phyloP scores from a whole-genome alignment of 1,140 invertebrate species.

The Tenebrio molitor region DNA sequence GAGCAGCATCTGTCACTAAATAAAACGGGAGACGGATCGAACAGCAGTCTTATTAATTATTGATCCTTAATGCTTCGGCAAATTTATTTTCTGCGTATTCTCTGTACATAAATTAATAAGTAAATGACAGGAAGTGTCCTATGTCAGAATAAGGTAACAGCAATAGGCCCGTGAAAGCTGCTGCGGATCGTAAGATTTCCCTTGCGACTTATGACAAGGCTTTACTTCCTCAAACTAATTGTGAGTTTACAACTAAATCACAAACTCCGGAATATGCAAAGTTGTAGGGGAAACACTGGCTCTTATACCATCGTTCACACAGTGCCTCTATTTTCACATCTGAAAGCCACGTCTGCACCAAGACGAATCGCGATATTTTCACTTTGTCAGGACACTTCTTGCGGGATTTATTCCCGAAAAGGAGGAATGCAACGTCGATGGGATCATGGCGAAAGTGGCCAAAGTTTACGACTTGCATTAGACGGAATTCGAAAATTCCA shows the following conservation, averaged over 20 bases:
- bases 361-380: no score
- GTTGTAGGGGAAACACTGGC: slow-evolving; percentile 51
- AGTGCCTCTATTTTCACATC: slow-evolving; percentile 32
- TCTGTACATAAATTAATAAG: slow-evolving; percentile 52
- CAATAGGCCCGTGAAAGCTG: slow-evolving; percentile 51
- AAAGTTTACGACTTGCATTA: slow-evolving; percentile 16
- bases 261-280: slow-evolving; percentile 55
- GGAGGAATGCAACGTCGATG: no score
- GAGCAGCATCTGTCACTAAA: no score
- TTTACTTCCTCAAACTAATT: slow-evolving; percentile 56
- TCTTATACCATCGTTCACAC: slow-evolving; percentile 50
- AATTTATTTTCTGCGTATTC: slow-evolving; percentile 21
- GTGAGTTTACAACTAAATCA: slow-evolving; percentile 56
- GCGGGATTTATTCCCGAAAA: no score
- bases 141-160: slow-evolving; percentile 53
- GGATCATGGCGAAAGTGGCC: no score
- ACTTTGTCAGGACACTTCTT: no score
- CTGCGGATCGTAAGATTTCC: slow-evolving; percentile 55
- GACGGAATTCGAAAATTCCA: not conserved
- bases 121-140: slow-evolving; percentile 52
- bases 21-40: not conserved
- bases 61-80: slow-evolving; percentile 14
- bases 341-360: not conserved
- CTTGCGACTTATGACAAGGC: slow-evolving; percentile 52
- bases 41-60: not conserved